phyloP scores from a whole-genome alignment of 2,888 invertebrate genomes.

The Ennomos fuscantarius region DNA sequence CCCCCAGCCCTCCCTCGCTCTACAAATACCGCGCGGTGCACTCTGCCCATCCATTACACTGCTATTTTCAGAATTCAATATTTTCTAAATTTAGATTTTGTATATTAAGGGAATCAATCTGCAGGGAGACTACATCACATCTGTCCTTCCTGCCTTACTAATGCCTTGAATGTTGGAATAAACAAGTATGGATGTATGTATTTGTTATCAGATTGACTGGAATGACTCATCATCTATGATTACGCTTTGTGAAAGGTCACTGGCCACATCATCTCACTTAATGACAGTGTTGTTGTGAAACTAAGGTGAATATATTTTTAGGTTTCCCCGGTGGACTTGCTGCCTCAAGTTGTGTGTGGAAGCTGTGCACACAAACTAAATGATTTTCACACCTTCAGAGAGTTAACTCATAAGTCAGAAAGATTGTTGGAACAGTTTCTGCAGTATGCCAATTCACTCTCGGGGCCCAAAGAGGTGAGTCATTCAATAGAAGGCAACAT shows the following conservation, averaged over 20 bases:
- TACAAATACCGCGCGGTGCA: conserved; percentile 52
- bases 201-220: conserved; percentile 52
- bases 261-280: conserved; percentile 71
- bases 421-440: conserved; percentile 90
- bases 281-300: conserved; percentile 64
- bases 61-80: conserved; percentile 82
- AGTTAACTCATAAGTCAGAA: conserved; percentile 90
- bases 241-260: conserved; percentile 76
- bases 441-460: conserved; percentile 88
- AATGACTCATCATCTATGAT: conserved; percentile 80
- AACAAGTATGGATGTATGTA: conserved; percentile 48
- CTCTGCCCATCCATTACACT: conserved; percentile 60
- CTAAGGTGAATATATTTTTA: conserved; percentile 73
- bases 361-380: conserved; percentile 91
- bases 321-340: conserved; percentile 90
- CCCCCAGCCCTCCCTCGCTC: conserved; percentile 44
- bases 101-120: conserved; percentile 72
- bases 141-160: conserved; percentile 53
- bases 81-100: conserved; percentile 79
- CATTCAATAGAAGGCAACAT: conserved; percentile 3
- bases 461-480: conserved; percentile 88
- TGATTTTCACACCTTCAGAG: conserved; percentile 91
- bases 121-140: conserved; percentile 67
- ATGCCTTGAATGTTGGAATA: conserved; percentile 41
- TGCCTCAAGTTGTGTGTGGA: conserved; percentile 91